Evolutionary conservation across 1,140 invertebrate genomes (phyloP).

Genomic region (Scaptomyza montana): DNA sequence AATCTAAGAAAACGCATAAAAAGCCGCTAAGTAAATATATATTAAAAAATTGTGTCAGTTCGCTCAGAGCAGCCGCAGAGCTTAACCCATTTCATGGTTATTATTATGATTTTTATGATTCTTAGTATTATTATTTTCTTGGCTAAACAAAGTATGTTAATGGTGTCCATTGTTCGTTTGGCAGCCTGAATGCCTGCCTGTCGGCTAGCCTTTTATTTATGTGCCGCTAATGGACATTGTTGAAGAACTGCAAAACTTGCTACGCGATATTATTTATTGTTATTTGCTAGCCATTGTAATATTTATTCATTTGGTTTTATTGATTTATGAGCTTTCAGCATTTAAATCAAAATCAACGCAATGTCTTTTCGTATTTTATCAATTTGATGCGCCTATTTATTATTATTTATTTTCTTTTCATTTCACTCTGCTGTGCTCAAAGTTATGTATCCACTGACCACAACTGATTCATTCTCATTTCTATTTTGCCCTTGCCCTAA

Average conservation of each 20-base stretch:
- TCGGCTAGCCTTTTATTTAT: constrained; percentile 58
- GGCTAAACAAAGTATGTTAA: constrained; percentile 72
- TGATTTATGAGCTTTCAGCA: constrained; percentile 63
- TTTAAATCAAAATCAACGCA: constrained; percentile 73
- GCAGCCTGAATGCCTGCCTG: constrained; percentile 24
- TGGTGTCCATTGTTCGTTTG: constrained; percentile 42
- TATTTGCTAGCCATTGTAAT: constrained; percentile 52
- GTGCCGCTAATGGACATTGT: constrained; percentile 71
- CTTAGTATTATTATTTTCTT: constrained; percentile 64
- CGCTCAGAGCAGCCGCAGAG: constrained; percentile 7
- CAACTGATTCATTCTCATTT: constrained; percentile 77
- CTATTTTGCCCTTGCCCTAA: constrained; percentile 1
- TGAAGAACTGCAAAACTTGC: constrained; percentile 51
- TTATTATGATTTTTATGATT: constrained; percentile 67
- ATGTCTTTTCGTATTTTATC: constrained; percentile 61
- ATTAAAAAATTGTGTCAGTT: constrained; percentile 75
- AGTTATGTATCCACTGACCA: constrained; percentile 70
- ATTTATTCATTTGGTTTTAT: constrained; percentile 75
- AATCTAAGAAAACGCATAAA: constrained; percentile 69
- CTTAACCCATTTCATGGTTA: constrained; percentile 72
- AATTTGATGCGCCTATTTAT: constrained; percentile 75
- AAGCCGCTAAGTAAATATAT: constrained; percentile 69
- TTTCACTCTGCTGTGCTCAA: constrained; percentile 15
- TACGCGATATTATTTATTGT: constrained; percentile 70
- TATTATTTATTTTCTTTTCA: constrained; percentile 62